Evolutionary conservation across 2,113 vertebrate species (phyloP), one percentile per base, ranked within the genome.

Genomic region (Dryoscopus gambensis): DNA sequence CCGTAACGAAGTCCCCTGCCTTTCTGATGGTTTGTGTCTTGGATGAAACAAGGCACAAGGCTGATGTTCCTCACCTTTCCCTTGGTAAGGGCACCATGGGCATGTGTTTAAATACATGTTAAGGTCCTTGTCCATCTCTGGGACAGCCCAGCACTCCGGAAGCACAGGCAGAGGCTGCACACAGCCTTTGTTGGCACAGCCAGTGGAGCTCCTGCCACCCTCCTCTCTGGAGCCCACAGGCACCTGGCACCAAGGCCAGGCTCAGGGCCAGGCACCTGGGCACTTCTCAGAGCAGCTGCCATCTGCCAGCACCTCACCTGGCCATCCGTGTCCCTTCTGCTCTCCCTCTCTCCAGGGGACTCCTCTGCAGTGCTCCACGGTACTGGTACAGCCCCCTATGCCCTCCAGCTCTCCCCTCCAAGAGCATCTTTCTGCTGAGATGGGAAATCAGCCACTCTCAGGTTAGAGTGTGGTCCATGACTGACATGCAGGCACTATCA

Each of bases 351-450:
- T 60, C 13, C 89, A 53, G 71, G 31, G 39, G 21, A 28, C 24
- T 62, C 24, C 73, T 44, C 68, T 47, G 76, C 55, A 59, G 68
- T 22, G 55, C 40, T 57, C 68, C 35, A 5, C 1, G 1, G 39
- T 2, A 11, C 35, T 39, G 68, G 18, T 8, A 25, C 1, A 2
- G 60, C 79, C 70, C 39, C 5, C 3, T 1, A 7, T 2, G 2
- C 30, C 25, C 59, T 77, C 63, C 55, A 64, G n/a, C 56, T 75
- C 52, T 37, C 30, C 37, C 46, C 35, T 47, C 35, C 65, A 11
- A 17, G 62, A 53, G 23, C 20, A 35, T 17, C 75, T 33, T 52
- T 71, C 65, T 85, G 39, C 27, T 63, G 42, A 18, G 31, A 19
- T 18, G 39, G 69, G 74, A 81, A 47, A 55, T 27, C 35, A 90